Evolutionary conservation across 2,113 vertebrate genomes (phyloP).

Genomic region (Platanista minor): DNA sequence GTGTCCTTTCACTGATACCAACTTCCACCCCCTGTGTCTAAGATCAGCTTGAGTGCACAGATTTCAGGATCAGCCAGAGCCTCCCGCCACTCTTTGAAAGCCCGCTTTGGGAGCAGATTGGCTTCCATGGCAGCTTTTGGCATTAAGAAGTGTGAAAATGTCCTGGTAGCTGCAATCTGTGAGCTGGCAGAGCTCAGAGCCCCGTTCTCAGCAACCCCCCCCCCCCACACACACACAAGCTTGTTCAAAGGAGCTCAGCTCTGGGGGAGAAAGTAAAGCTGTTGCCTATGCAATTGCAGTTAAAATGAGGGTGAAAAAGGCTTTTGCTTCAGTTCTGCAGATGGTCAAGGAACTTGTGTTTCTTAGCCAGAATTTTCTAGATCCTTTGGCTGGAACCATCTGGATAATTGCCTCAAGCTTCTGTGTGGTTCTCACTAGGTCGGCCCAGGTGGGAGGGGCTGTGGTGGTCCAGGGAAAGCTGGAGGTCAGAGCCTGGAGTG

Average conservation of each 20-base stretch:
- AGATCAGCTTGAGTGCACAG: not conserved
- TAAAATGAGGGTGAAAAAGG: not conserved
- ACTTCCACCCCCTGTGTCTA: not conserved
- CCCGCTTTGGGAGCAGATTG: not conserved
- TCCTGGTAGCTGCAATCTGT: constrained; percentile 46
- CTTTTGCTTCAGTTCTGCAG: constrained; percentile 18
- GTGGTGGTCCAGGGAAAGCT: not conserved
- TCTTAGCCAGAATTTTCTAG: constrained; percentile 40
- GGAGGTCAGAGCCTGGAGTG: not conserved
- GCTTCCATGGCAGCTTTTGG: constrained; percentile 29
- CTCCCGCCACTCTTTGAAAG: not conserved
- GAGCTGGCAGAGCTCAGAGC: not conserved
- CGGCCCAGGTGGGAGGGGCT: not conserved
- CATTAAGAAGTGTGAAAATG: constrained; percentile 40
- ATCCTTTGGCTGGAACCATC: not conserved
- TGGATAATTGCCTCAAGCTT: not conserved
- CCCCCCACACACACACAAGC: not conserved
- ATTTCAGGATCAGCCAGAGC: not conserved
- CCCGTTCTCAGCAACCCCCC: not conserved
- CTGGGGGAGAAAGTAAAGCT: not conserved
- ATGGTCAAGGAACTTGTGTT: not conserved
- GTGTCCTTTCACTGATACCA: not conserved
- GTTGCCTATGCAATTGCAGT: not conserved
- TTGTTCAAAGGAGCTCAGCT: not conserved
- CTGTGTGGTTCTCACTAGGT: not conserved